Percentiles rank a stretch among this genome's conserved stretches.
These are phyloP conservation scores for Leucoraja erinaceus DNA, from an alignment of 2,113 vertebrate species.

Conservation along the genomic window DNA sequence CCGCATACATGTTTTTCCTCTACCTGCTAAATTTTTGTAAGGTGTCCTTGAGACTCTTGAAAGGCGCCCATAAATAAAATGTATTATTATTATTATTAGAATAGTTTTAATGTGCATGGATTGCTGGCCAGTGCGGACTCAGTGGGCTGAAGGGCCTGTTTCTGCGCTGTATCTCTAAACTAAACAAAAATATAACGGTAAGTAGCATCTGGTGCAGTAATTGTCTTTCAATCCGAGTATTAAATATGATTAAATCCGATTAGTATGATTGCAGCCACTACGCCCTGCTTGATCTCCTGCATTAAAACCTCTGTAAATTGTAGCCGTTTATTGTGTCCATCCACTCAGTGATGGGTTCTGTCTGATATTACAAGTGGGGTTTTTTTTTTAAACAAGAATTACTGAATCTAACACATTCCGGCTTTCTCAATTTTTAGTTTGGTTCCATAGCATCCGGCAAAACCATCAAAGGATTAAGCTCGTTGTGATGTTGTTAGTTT, in stretches of 20 bases:
- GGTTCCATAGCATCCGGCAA: neutral
- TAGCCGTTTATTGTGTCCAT: neutral
- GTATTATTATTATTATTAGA: too few relatives aligned
- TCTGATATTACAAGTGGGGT: constrained; percentile 12
- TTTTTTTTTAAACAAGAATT: neutral
- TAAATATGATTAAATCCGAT: constrained; percentile 6
- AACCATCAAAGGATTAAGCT: neutral
- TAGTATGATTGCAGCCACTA: neutral
- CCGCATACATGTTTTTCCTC: too few relatives aligned
- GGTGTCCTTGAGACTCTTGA: too few relatives aligned
- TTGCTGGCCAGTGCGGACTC: too few relatives aligned
- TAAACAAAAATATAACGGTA: too few relatives aligned
- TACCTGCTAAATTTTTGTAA: too few relatives aligned
- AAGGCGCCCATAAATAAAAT: too few relatives aligned
- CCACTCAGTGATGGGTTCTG: neutral
- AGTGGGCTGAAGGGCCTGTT: too few relatives aligned
- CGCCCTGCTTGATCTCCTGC: neutral
- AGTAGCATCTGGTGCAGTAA: constrained; percentile 1
- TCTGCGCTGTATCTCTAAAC: too few relatives aligned
- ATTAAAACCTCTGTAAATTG: neutral
- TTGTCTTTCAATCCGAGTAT: neutral
- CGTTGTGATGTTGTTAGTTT: neutral
- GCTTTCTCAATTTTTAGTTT: neutral
- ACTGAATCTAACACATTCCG: neutral
- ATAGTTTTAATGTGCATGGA: too few relatives aligned